Evolutionary conservation across 2,113 vertebrate species (phyloP).

Genomic region (Hemicordylus capensis): DNA sequence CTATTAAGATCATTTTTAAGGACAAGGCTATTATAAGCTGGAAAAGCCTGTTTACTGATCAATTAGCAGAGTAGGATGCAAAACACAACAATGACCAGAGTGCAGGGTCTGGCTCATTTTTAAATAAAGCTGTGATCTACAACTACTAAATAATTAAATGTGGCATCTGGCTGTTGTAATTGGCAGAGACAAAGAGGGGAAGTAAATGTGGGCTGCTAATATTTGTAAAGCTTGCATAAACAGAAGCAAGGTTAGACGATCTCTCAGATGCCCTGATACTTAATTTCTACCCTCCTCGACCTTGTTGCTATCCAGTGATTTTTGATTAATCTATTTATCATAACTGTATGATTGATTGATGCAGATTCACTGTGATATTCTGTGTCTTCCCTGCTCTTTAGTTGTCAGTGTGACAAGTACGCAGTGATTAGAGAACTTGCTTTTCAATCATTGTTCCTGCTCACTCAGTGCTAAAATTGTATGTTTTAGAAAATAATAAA

Average conservation of each 20-base stretch:
- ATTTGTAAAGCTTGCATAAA: conserved; percentile 38
- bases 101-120: conserved; percentile 23
- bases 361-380: conserved; percentile 72
- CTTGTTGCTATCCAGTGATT: conserved; percentile 68
- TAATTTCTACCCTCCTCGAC: conserved; percentile 57
- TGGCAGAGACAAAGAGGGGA: conserved; percentile 15
- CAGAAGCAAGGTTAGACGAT: conserved; percentile 42
- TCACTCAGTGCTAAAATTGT: conserved; percentile 66
- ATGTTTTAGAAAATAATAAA: conserved; percentile 68
- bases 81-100: conserved; percentile 12
- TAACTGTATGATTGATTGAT: conserved; percentile 77
- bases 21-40: background rate
- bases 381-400: conserved; percentile 73
- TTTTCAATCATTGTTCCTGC: conserved; percentile 69
- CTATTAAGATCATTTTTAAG: background rate
- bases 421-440: conserved; percentile 70
- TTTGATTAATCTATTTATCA: conserved; percentile 82
- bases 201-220: background rate
- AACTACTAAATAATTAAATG: conserved; percentile 25
- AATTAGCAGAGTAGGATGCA: conserved; percentile 21
- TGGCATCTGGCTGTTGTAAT: background rate
- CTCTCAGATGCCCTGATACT: conserved; percentile 49
- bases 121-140: conserved; percentile 13
- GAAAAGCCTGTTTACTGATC: conserved; percentile 1
- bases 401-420: conserved; percentile 76